phyloP scores from a whole-genome alignment of 2,113 vertebrate genomes.

The Pterocles orientalis region DNA sequence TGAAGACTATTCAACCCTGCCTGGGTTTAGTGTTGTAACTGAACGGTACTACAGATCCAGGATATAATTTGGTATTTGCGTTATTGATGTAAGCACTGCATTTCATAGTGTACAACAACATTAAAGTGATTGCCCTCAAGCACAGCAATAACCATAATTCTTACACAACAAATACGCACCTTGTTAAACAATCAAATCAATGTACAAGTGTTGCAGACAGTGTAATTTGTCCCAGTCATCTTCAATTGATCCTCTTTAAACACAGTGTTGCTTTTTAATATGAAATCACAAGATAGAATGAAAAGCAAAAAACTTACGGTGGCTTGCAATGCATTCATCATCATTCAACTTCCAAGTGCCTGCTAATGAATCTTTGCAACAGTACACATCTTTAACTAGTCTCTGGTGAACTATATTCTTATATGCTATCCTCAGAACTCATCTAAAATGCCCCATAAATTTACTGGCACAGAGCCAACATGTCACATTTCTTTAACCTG shows the following conservation, averaged over 20 bases:
- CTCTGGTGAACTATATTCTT: conserved; percentile 42
- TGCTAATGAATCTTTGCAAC: conserved; percentile 39
- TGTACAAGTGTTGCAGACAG: background rate
- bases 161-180: background rate
- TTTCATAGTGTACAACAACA: background rate
- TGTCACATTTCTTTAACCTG: background rate
- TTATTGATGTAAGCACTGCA: background rate
- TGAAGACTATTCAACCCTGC: background rate
- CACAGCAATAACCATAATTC: background rate
- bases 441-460: conserved; percentile 33
- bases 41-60: background rate
- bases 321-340: background rate
- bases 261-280: background rate
- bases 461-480: background rate
- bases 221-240: background rate
- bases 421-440: background rate
- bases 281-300: background rate
- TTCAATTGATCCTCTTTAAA: background rate
- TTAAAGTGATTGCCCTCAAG: background rate
- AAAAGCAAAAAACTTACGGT: background rate
- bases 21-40: background rate
- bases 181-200: background rate
- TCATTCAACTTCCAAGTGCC: background rate
- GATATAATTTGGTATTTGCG: background rate
- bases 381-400: conserved; percentile 20